phyloP scores from a whole-genome alignment of 2,888 invertebrate genomes.

The Craniophora ligustri region DNA sequence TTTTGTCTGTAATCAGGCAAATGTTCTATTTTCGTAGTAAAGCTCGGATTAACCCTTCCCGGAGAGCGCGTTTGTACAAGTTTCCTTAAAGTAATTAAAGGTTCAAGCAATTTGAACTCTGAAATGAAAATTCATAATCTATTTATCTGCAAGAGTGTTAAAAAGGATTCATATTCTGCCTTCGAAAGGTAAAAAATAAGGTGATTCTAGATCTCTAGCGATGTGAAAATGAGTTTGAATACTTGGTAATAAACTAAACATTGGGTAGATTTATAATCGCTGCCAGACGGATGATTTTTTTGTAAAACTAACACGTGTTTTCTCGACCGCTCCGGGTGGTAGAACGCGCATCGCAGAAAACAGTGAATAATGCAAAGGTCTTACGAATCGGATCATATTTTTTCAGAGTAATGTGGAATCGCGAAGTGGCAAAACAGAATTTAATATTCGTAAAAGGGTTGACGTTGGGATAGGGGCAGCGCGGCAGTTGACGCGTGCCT shows the following conservation, averaged over 20 bases:
- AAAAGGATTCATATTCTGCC: conserved; percentile 43
- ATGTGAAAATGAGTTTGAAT: conserved; percentile 17
- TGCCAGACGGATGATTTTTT: conserved; percentile 33
- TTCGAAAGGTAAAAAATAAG: conserved; percentile 22
- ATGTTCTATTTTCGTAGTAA: conserved; percentile 77
- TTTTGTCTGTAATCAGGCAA: conserved; percentile 66
- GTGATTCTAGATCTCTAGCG: conserved; percentile 12
- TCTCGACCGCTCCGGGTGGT: conserved; percentile 39
- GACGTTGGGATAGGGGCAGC: conserved; percentile 84
- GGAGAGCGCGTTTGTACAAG: conserved; percentile 76
- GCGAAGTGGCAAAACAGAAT: conserved; percentile 88
- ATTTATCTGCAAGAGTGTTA: conserved; percentile 68
- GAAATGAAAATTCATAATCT: conserved; percentile 78
- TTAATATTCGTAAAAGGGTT: conserved; percentile 89
- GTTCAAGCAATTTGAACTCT: conserved; percentile 77
- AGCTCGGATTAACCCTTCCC: conserved; percentile 74
- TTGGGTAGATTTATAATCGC: conserved; percentile 15
- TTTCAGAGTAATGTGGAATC: conserved; percentile 83
- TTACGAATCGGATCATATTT: conserved; percentile 81
- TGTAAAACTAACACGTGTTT: conserved; percentile 42
- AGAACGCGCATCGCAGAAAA: conserved; percentile 67
- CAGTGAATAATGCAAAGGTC: conserved; percentile 80
- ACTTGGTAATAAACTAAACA: conserved; percentile 14
- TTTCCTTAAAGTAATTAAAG: conserved; percentile 82
- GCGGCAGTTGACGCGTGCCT: conserved; percentile 87